Conservation (phyloP, 2,797 vertebrate genomes). For the Galaxias olidus region DNA sequence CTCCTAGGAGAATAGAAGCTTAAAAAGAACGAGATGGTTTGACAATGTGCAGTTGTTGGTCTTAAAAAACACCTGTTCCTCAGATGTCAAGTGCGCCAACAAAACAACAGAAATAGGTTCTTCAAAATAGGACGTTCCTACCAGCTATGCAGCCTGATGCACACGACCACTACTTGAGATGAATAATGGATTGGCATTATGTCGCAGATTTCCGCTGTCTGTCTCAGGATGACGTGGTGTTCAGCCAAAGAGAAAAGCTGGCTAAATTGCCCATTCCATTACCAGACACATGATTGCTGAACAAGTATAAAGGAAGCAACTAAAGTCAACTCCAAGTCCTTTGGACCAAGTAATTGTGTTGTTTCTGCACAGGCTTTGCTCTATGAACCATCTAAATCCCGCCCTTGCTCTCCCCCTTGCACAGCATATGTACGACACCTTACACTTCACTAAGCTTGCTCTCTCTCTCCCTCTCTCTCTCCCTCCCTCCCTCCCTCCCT, state of each 20-base stretch:
- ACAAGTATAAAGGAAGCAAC: constrained; percentile 11
- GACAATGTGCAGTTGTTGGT: too few species aligned
- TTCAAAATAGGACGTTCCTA: too few species aligned
- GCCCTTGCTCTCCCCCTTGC: constrained; percentile 1
- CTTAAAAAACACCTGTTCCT: too few species aligned
- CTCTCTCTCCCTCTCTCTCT: constrained; percentile 5
- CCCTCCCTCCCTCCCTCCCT: constrained; percentile 2
- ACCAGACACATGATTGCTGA: constrained; percentile 32
- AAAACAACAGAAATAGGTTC: too few species aligned
- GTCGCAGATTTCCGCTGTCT: constrained; percentile 8
- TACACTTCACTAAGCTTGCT: constrained; percentile 23
- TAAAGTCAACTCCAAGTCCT: constrained; percentile 5
- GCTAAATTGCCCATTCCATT: too few species aligned
- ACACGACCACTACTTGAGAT: constrained; percentile 23
- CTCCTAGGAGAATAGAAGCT: too few species aligned
- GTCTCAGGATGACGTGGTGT: too few species aligned
- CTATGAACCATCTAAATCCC: constrained; percentile 32
- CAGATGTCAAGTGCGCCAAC: too few species aligned
- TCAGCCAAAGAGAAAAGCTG: too few species aligned
- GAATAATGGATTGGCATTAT: constrained; percentile 18
- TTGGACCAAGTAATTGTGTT: constrained; percentile 20
- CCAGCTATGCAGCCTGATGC: constrained; percentile 1
- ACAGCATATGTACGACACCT: constrained; percentile 34
- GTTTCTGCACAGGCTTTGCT: constrained; percentile 37
- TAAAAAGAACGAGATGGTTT: too few species aligned